phyloP scores from a whole-genome alignment of 1,140 invertebrate genomes.

The Spodoptera frugiperda region DNA sequence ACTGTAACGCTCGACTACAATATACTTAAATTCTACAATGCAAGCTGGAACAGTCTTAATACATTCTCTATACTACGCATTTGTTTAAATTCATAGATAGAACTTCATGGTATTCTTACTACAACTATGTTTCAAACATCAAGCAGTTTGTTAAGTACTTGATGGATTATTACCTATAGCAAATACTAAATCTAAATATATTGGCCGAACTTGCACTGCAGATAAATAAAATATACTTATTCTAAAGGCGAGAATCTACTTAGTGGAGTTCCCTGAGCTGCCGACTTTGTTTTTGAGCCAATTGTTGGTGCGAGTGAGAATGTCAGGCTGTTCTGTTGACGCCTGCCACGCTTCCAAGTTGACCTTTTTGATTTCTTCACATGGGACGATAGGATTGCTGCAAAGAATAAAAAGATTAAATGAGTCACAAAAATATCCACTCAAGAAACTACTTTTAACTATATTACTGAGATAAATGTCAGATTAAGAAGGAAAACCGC shows the following conservation, averaged over 20 bases:
- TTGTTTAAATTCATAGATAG: neutral
- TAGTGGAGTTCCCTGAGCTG: slow-evolving; percentile 68
- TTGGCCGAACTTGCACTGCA: slow-evolving; percentile 28
- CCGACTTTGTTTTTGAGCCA: slow-evolving; percentile 81
- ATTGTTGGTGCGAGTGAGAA: slow-evolving; percentile 80
- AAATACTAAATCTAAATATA: slow-evolving; percentile 26
- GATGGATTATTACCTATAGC: neutral
- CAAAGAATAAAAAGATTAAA: slow-evolving; percentile 49
- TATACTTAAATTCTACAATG: slow-evolving; percentile 33
- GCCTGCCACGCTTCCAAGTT: slow-evolving; percentile 83
- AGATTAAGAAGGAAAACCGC: slow-evolving; percentile 14
- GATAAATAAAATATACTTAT: slow-evolving; percentile 17
- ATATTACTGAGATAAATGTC: neutral
- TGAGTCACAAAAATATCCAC: neutral
- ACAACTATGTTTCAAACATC: slow-evolving; percentile 12
- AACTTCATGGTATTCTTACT: slow-evolving; percentile 10
- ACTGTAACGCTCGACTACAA: slow-evolving; percentile 63
- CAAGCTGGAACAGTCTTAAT: slow-evolving; percentile 29
- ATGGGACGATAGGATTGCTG: slow-evolving; percentile 79
- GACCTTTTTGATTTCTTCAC: slow-evolving; percentile 77
- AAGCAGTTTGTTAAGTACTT: slow-evolving; percentile 18
- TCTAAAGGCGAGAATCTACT: slow-evolving; percentile 58
- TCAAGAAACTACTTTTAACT: neutral
- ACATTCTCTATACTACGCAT: slow-evolving; percentile 17
- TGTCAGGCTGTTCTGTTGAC: slow-evolving; percentile 73